Percentiles rank a stretch among this genome's conserved stretches.
Evolutionary conservation across 2,888 invertebrate genomes (phyloP).

Genomic region (Andrena praecox): DNA sequence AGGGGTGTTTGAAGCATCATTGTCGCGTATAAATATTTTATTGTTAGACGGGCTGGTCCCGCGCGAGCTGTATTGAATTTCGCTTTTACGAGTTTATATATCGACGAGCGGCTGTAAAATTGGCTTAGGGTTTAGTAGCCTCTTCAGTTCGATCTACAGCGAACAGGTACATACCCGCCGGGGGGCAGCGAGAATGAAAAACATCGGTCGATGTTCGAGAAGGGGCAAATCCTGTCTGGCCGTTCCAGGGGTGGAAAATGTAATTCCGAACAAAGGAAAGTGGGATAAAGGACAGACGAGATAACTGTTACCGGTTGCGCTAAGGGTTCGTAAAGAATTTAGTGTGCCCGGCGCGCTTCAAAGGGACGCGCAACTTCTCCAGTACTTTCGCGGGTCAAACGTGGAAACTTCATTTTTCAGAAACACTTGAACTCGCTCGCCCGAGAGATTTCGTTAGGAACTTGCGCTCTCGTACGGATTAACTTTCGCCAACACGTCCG

Average conservation of each 20-base stretch:
- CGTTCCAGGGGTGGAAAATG: constrained; percentile 22
- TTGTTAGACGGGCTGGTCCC: background rate
- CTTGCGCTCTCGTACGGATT: no score
- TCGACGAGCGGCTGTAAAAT: constrained; percentile 27
- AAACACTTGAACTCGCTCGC: background rate
- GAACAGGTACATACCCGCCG: background rate
- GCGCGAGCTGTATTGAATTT: constrained; percentile 37
- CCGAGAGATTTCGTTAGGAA: background rate
- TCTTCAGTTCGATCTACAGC: background rate
- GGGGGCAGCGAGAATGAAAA: background rate
- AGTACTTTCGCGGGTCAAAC: background rate
- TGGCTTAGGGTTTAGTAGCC: constrained; percentile 24
- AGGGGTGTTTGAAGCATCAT: background rate
- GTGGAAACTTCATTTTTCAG: constrained; percentile 23
- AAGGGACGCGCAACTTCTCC: constrained; percentile 22
- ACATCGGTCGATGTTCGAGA: constrained; percentile 27
- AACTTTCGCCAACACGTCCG: no score
- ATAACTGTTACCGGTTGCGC: constrained; percentile 46
- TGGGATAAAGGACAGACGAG: constrained; percentile 6
- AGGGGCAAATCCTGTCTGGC: constrained; percentile 5
- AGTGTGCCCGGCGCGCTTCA: constrained; percentile 5
- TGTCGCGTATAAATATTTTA: constrained; percentile 44
- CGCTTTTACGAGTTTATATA: constrained; percentile 34
- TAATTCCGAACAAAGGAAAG: constrained; percentile 34
- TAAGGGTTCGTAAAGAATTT: constrained; percentile 42